Evolutionary conservation across 2,888 invertebrate species (phyloP), one percentile per base, ranked within the genome.

Genomic region (Erynnis tages): DNA sequence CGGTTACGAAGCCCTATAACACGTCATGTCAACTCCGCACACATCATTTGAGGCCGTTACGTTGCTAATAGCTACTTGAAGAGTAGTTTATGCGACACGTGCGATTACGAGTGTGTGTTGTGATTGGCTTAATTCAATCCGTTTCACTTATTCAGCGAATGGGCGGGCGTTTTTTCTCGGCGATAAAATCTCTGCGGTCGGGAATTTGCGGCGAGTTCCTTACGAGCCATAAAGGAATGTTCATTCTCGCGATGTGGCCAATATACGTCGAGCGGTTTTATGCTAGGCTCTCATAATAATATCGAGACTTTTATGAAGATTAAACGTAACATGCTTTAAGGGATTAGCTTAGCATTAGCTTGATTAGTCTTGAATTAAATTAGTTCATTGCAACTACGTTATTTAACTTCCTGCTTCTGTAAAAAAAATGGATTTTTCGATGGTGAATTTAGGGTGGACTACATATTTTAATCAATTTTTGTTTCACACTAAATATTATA

Each of bases 61-160:
- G 38, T 13, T 30, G 38, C 29, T 40, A 40, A 48, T 38, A 48
- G 30, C 38, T 30, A 48, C 48, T 48, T 21, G 37, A 1, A 21
- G 30, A 30, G 14, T 47, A 47, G 29, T 47, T 47, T 30, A 48
- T 48, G 48, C 38, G 48, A 32, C 48, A 48, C 38, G 16, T 48
- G 38, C 40, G 48, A 48, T 48, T 48, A 48, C 30, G 14, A 40
- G 29, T 48, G 38, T 38, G 23, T 48, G 38, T 30, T 40, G 48
- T 40, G 48, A 48, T 38, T 48, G 48, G 48, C 14, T 32, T 48
- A 48, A 48, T 48, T 48, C 38, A 48, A 48, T 48, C 38, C 38
- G 30, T 30, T 48, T 48, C 38, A 48, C 38, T 48, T 48, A 48
- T 47, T 38, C 47, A 14, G 21, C 43, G 19, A 43, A 43, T 43